phyloP scores from a whole-genome alignment of 2,888 invertebrate species.

The Apodemia hepburni region DNA sequence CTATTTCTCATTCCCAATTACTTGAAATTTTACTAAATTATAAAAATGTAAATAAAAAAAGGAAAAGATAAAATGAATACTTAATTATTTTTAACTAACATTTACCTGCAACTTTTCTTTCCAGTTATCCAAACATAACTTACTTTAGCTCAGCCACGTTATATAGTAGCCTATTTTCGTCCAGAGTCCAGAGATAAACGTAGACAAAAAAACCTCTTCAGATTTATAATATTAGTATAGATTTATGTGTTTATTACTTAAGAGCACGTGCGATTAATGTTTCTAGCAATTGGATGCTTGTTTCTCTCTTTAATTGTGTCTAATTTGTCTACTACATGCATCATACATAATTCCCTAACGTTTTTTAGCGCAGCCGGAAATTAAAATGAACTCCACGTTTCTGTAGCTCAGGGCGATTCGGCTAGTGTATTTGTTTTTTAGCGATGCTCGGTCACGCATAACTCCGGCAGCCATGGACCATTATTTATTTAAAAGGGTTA shows the following conservation, averaged over 20 bases:
- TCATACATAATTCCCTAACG: neutral
- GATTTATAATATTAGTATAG: no score
- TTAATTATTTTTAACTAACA: no score
- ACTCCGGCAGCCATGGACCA: neutral
- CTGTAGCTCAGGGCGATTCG: slow-evolving; percentile 3
- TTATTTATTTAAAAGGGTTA: slow-evolving; percentile 10
- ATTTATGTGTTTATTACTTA: neutral
- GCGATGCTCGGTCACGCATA: slow-evolving; percentile 7
- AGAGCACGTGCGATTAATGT: neutral
- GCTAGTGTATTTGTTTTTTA: slow-evolving; percentile 4
- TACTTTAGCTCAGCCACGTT: no score
- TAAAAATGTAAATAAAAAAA: no score
- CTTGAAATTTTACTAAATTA: no score
- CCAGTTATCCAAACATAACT: no score
- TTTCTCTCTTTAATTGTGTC: neutral
- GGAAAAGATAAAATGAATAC: no score
- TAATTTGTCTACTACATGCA: neutral
- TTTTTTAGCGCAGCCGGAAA: neutral
- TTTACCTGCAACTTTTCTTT: no score
- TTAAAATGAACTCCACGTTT: slow-evolving; percentile 4
- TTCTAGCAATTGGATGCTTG: neutral
- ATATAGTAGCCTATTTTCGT: no score
- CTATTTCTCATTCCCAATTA: no score
- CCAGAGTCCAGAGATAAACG: no score
- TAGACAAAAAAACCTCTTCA: no score